Evolutionary conservation across 1,140 invertebrate species (phyloP).

Genomic region (Cydia amplana): DNA sequence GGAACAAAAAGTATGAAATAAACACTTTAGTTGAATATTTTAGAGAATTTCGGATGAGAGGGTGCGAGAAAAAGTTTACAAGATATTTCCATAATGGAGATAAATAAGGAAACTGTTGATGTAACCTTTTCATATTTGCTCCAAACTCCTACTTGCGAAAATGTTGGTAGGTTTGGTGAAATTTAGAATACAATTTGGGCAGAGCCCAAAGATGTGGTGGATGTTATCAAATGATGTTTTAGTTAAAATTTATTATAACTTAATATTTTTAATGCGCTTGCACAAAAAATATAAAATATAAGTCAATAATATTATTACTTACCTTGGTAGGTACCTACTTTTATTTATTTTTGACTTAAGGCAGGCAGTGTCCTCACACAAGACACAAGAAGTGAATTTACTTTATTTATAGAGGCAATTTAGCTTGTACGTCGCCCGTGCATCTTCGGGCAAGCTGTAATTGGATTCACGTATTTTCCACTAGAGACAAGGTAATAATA

Average conservation of each 20-base stretch:
- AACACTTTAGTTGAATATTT: conserved; percentile 17
- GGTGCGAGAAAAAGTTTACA: background rate
- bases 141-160: too few species aligned
- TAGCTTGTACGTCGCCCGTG: conserved; percentile 6
- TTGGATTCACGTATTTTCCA: conserved; percentile 1
- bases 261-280: too few species aligned
- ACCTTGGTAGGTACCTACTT: background rate
- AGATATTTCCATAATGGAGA: background rate
- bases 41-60: background rate
- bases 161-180: too few species aligned
- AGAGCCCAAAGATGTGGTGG: too few species aligned
- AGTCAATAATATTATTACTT: too few species aligned
- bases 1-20: background rate
- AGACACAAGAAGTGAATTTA: background rate
- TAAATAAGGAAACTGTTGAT: background rate
- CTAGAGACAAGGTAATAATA: background rate
- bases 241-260: too few species aligned
- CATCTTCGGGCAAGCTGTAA: background rate
- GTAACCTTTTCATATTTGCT: too few species aligned
- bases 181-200: too few species aligned
- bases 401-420: conserved; percentile 4
- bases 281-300: too few species aligned
- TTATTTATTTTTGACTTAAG: background rate
- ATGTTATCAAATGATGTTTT: too few species aligned
- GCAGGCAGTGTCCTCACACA: background rate